Conservation (phyloP, 37 sponge, comb jelly and placozoan genomes). For the Halichondria panicea region DNA sequence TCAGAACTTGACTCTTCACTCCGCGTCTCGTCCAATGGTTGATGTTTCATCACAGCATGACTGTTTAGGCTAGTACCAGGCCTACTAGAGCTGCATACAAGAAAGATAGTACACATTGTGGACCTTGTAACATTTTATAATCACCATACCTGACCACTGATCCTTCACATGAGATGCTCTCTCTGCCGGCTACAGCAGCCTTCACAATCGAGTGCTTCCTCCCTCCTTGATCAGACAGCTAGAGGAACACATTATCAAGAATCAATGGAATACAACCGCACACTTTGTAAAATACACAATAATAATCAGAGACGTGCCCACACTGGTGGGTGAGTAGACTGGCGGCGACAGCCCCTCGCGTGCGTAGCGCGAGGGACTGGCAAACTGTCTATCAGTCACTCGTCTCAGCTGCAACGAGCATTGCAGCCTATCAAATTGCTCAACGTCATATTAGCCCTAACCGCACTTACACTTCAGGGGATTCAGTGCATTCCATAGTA, state of each 20-base stretch:
- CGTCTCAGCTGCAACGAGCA: too few relatives aligned
- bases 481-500: too few relatives aligned
- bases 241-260: not conserved
- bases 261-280: not conserved
- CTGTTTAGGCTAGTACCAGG: conserved; percentile 45
- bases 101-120: not conserved
- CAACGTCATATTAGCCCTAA: too few relatives aligned
- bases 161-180: not conserved
- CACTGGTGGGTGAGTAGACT: too few relatives aligned
- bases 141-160: not conserved
- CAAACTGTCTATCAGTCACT: too few relatives aligned
- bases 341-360: too few relatives aligned
- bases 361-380: too few relatives aligned
- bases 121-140: not conserved
- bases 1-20: conserved; percentile 15
- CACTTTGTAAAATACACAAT: not conserved
- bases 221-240: conserved; percentile 23
- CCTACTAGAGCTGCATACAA: conserved; percentile 17
- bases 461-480: too few relatives aligned
- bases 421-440: not conserved
- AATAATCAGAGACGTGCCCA: not conserved
- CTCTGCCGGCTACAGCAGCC: conserved; percentile 34
- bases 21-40: not conserved
- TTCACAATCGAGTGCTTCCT: not conserved
- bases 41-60: not conserved